A percentile compares a stretch with the other conserved stretches of the same genome.
phyloP scores from a whole-genome alignment of 2,797 vertebrate species.

The Acrossocheilus wenchowensis region DNA sequence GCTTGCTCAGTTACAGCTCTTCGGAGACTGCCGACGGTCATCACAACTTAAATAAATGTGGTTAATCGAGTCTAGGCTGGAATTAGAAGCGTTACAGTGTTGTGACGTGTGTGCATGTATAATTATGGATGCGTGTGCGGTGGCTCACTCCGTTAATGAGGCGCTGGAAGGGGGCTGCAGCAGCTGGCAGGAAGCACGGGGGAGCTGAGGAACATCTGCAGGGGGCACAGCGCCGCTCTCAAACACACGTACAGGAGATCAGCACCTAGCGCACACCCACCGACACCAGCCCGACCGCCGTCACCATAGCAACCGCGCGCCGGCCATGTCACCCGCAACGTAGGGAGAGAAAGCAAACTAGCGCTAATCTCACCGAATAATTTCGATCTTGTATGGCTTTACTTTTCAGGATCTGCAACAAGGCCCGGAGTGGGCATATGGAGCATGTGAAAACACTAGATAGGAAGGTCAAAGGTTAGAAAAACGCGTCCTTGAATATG shows the following conservation, averaged over 20 bases:
- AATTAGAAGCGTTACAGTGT: conserved; percentile 41
- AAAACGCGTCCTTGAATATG: conserved; percentile 35
- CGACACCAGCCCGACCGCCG: conserved; percentile 32
- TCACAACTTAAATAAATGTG: conserved; percentile 42
- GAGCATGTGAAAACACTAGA: conserved; percentile 30
- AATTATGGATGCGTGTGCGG: conserved; percentile 88
- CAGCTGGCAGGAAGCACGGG: conserved; percentile 93
- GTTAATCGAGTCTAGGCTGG: conserved; percentile 37
- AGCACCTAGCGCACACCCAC: conserved; percentile 45
- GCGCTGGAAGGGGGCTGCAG: conserved; percentile 86
- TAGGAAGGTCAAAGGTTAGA: conserved; percentile 36
- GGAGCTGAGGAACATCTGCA: conserved; percentile 97
- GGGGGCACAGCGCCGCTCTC: conserved; percentile 65
- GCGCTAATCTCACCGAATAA: background rate
- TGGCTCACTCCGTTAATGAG: conserved; percentile 96
- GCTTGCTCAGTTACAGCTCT: conserved; percentile 68
- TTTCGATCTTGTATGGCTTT: background rate
- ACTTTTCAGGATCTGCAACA: background rate
- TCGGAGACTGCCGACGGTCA: conserved; percentile 11
- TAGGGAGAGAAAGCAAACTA: background rate
- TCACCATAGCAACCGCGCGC: conserved; percentile 48
- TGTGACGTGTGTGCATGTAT: conserved; percentile 70
- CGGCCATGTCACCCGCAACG: conserved; percentile 28
- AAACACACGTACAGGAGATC: conserved; percentile 46
- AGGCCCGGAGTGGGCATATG: conserved; percentile 1